A percentile compares a stretch with the other conserved stretches of the same genome.
phyloP scores from a whole-genome alignment of 2,113 vertebrate genomes.

The Centropus unirufus region DNA sequence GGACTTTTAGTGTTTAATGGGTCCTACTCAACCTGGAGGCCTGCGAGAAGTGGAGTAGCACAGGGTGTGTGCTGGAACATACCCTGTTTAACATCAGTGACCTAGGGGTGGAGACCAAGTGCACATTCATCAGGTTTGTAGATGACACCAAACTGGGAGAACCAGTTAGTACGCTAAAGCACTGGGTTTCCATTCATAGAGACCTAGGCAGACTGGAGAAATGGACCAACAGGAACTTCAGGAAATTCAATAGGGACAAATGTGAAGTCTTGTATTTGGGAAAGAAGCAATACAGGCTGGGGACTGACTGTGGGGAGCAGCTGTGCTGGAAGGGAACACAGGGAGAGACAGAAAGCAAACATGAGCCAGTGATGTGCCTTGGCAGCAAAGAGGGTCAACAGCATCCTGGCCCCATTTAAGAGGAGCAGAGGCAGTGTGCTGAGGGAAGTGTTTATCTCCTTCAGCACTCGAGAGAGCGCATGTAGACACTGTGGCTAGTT shows the following conservation, averaged over 20 bases:
- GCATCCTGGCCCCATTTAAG: background rate
- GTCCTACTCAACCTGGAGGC: background rate
- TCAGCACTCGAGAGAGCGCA: background rate
- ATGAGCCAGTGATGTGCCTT: background rate
- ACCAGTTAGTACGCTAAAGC: background rate
- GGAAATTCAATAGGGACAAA: background rate
- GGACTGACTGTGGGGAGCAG: background rate
- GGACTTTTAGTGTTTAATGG: background rate
- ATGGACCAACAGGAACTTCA: background rate
- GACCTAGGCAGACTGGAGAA: background rate
- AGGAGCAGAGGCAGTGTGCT: background rate
- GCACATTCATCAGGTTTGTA: background rate
- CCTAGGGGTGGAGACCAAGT: background rate
- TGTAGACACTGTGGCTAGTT: background rate
- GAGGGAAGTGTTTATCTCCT: background rate
- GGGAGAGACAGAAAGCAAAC: background rate
- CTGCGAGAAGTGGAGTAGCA: background rate
- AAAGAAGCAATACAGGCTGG: background rate
- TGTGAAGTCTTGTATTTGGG: background rate
- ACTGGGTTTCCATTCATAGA: background rate
- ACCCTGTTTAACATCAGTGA: background rate
- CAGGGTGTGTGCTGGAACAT: background rate
- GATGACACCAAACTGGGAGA: background rate
- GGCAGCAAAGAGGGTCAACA: background rate
- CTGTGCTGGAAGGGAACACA: accelerated